Evolutionary conservation across 2,797 vertebrate genomes (phyloP).

Genomic region (Fringilla coelebs): DNA sequence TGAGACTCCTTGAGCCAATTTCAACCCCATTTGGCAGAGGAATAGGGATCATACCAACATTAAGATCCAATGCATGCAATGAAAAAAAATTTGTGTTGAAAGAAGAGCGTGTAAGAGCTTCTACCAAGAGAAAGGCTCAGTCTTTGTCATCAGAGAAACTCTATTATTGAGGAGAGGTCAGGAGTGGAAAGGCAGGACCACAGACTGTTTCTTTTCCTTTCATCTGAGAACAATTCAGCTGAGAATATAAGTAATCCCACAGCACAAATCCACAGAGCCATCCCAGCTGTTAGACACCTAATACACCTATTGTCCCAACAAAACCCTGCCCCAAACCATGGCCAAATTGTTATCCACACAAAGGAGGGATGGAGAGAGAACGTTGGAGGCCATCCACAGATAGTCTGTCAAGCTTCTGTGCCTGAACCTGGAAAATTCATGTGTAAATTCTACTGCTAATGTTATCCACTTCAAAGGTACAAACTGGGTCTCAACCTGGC

Average conservation of each 20-base stretch:
- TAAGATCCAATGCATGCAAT: not conserved
- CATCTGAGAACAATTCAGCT: not conserved
- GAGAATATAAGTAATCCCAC: not conserved
- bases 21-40: not conserved
- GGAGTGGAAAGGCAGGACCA: not conserved
- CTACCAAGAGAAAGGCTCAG: not conserved
- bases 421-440: not conserved
- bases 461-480: not conserved
- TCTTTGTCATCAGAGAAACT: not conserved
- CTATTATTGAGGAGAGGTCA: not conserved
- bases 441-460: not conserved
- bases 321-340: not conserved
- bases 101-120: not conserved
- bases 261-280: not conserved
- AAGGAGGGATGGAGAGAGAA: not conserved
- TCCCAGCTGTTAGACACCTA: not conserved
- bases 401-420: not conserved
- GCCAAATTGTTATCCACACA: not conserved
- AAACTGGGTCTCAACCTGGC: not conserved
- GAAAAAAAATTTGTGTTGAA: not conserved
- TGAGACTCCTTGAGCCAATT: not conserved
- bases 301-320: not conserved
- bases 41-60: not conserved
- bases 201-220: not conserved
- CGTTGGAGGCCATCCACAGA: not conserved